Conservation (phyloP, 1,140 invertebrate genomes). For the Caenorhabditis remanei region DNA sequence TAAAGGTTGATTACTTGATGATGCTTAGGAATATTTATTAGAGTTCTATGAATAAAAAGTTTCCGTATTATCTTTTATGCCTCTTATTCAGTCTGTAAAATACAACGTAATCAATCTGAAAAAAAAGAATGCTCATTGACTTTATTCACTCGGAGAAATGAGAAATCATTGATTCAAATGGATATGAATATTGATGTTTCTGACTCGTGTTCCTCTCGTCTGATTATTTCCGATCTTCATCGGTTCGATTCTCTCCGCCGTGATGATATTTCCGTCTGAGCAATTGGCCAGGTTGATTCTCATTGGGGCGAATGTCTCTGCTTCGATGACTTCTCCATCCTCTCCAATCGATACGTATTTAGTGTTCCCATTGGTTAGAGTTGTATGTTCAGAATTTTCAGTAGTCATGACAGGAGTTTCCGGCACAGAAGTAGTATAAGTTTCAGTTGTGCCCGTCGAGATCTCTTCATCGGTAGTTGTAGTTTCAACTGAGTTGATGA, state of each 20-base stretch:
- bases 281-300: neutral
- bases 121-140: too few relatives aligned
- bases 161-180: neutral
- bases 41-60: too few relatives aligned
- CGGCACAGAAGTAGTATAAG: too few relatives aligned
- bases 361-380: too few relatives aligned
- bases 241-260: neutral
- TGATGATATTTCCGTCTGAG: neutral
- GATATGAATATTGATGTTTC: slow-evolving; percentile 8
- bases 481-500: too few relatives aligned
- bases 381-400: neutral
- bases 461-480: too few relatives aligned
- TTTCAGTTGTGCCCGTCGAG: too few relatives aligned
- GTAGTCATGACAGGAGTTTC: neutral
- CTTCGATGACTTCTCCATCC: neutral
- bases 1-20: too few relatives aligned
- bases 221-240: neutral
- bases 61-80: too few relatives aligned
- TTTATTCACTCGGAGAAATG: neutral
- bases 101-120: too few relatives aligned
- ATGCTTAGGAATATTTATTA: too few relatives aligned
- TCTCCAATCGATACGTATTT: neutral
- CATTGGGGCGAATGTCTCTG: neutral
- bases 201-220: neutral
- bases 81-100: too few relatives aligned